Evolutionary conservation across 2,888 invertebrate genomes (phyloP), one percentile per base, ranked within the genome.

Genomic region (Nineta flava): DNA sequence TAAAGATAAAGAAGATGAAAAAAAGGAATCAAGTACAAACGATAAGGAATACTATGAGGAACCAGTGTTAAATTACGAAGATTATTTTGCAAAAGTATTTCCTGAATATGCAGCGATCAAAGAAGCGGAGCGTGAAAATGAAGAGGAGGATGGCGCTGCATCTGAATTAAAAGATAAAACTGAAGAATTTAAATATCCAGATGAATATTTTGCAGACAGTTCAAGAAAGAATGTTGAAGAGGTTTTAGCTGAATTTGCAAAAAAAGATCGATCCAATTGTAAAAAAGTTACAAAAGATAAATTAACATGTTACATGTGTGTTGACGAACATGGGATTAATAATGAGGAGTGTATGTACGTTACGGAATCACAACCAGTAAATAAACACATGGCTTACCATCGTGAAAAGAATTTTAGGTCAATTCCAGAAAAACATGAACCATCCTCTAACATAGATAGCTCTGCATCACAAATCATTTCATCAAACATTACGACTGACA

Each of bases 291-390:
- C 76, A 53, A 81, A 80, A 58, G 79, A 82, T 56, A 80, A 81
- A 40, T 82, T 85, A 81, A 84, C 83, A 0, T 86, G 86, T 60
- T 85, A 77, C 61, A 73, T 80, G 56, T 86, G 86, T 61, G 66
- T 76, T 3, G 82, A 83, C 58, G 73, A 78, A 55, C 72, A 75
- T 47, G 83, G 83, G 1, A 69, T 79, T 47, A 79, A 81, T 62
- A 77, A 84, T 58, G 85, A 86, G 64, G 85, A 86, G 62, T 86
- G 86, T 60, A 83, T 84, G 77, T 85, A 77, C 64, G 74, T 83
- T 9, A 80, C 81, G 1, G 80, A 80, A 57, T 77, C 79, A 1
- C 76, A 78, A 41, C 81, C 81, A 1, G 72, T 75, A 59, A 72
- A 73, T 46, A 76, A 76, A 49, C 78, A 79, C 60, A 65, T 80